Evolutionary conservation across 2,797 vertebrate genomes (phyloP), one percentile per base, ranked within the genome.

Genomic region (Euthynnus affinis): DNA sequence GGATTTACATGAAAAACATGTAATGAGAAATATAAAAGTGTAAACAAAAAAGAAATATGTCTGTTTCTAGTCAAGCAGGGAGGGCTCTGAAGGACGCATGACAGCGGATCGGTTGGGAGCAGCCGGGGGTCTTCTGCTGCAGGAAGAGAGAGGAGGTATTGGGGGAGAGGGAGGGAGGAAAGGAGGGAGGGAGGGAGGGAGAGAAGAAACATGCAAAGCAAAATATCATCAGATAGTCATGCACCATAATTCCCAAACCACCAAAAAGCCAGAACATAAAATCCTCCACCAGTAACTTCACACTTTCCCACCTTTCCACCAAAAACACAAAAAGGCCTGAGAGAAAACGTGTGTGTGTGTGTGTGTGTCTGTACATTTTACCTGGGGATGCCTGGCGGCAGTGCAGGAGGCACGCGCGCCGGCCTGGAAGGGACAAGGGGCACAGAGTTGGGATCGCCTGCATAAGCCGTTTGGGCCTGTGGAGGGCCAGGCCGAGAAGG

Each of bases 31-130:
- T 86, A 82, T 49, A 85, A 82, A 89, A 51, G 76, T 91, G 87
- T 91, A 90, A 93, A 93, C 86, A 49, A 75, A 60, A 59, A 64
- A 48, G 53, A 65, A 71, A 57, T 23, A 25, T 55, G 57, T 66
- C 15, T 70, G 51, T 79, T 81, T 91, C 95, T 96, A 98, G 94
- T 98, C 97, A 88, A 98, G 96, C 89, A 98, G 94, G 71, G 97
- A 98, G 0, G 97, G 96, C 88, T 98, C 97, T 78, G 97, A 95
- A 2, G 97, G 95, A 76, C 97, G 96, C 89, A 97, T 97, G 91
- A 97, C 95, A 87, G 97, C 97, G 84, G 97, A 97, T 74, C 97
- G 94, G 94, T 91, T 96, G 52, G 97, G 98, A 40, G 97, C 97
- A 42, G 96, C 96, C 3, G 97, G 97, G 81, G 97, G 97, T 95